Base-by-base conservation (phyloP, 1,140 invertebrate species). In the Drosophila biarmipes region DNA sequence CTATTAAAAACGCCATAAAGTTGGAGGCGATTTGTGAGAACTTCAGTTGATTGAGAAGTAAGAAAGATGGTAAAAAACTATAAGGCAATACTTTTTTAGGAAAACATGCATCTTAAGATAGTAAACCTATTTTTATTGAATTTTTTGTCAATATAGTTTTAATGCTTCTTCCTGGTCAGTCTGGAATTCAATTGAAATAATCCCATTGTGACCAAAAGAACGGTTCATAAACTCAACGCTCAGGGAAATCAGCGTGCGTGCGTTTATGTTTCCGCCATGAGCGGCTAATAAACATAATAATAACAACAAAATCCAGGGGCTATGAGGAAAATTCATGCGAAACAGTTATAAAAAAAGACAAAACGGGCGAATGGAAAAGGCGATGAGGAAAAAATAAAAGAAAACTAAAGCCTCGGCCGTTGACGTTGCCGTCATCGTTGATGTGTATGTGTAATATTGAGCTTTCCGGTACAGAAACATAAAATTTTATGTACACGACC, bases 391-490 rank as follows among this genome's bases (percentile, higher is more conserved):
- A 72, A 12, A 38, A 72, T 12, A 17, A 49, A 37, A 58, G 67
- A 72, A 74, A 76, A 85, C 58, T 54, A 71, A 85, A 81, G 68
- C 55, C 51, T 45, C 38, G 73, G 43, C 68, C 73, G 52, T 75
- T 75, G 84, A 75, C 46, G 72, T 51, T 73, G 74, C 38, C 59
- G 78, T 74, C 69, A 73, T 73, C 46, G 72, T 59, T 80, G 78
- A 53, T 78, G 66, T 78, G 68, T 58, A 49, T 72, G 67, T 79
- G 82, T 78, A 78, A 89, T 89, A 76, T 76, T 67, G 82, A 72
- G 84, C 71, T 87, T 87, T 87, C 82, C 84, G 82, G 82, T 82
- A 84, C 66, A 89, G 67, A 89, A 87, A 84, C 82, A 87, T 89
- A 89, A 89, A 79, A 89, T 84, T 87, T 86, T 87, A 86, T 86